A percentile compares a stretch with the other conserved stretches of the same genome.
phyloP scores from a whole-genome alignment of 2,113 vertebrate species.

The Austrofundulus limnaeus region DNA sequence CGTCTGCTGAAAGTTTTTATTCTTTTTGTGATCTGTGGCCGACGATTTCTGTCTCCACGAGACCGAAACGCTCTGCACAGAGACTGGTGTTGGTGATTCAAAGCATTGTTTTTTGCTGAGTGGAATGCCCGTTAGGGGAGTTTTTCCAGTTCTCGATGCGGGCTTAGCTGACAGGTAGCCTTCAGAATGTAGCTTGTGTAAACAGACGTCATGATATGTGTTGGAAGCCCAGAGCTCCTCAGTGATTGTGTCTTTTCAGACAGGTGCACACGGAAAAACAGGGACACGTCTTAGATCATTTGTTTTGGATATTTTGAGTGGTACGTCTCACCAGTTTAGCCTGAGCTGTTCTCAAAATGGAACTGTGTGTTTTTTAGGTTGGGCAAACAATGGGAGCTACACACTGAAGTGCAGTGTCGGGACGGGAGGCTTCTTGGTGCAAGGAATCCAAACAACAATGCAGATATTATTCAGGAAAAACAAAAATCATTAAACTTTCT shows the following conservation, averaged over 20 bases:
- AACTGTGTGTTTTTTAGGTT: constrained; percentile 52
- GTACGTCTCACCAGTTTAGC: constrained; percentile 53
- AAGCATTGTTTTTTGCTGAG: constrained; percentile 46
- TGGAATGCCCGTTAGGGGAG: constrained; percentile 75
- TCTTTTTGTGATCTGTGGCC: background rate
- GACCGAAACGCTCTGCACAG: constrained; percentile 8
- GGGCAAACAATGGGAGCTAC: constrained; percentile 53
- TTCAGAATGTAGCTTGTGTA: constrained; percentile 70
- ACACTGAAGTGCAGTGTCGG: constrained; percentile 22
- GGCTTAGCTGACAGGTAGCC: constrained; percentile 62
- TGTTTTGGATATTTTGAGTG: constrained; percentile 37
- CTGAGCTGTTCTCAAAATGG: constrained; percentile 23
- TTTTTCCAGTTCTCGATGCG: constrained; percentile 76
- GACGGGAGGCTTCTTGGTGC: constrained; percentile 19
- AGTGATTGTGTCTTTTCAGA: constrained; percentile 38
- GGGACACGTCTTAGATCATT: too few relatives aligned
- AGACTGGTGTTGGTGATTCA: constrained; percentile 24
- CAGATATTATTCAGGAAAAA: constrained; percentile 14
- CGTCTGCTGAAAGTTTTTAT: constrained; percentile 38
- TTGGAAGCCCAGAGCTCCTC: constrained; percentile 14
- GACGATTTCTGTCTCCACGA: background rate
- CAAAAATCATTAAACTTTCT: too few relatives aligned
- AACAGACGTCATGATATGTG: constrained; percentile 50
- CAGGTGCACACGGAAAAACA: constrained; percentile 14
- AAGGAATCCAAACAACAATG: constrained; percentile 18